These are phyloP conservation scores for Oreochromis spilurus DNA, from an alignment of 2,113 vertebrate species.

Conservation along the genomic window DNA sequence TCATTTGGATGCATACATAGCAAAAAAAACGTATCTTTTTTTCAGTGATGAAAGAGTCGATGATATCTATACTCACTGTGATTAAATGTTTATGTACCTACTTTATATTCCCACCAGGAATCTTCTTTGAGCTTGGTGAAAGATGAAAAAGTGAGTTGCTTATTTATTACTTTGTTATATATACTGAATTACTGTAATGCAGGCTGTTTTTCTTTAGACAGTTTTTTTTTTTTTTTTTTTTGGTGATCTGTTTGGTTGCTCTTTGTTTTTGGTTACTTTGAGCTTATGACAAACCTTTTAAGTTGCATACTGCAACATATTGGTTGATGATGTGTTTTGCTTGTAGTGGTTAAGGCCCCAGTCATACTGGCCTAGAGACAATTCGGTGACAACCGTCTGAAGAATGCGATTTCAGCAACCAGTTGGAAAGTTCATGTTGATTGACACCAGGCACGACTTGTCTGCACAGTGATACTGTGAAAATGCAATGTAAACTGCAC, in stretches of 20 bases:
- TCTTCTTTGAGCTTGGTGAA: not conserved
- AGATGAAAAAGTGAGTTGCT: not conserved
- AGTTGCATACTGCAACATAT: not conserved
- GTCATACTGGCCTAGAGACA: not conserved
- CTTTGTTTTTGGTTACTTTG: not conserved
- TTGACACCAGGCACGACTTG: not conserved
- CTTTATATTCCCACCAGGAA: not conserved
- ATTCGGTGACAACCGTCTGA: not conserved
- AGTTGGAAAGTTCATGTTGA: not conserved
- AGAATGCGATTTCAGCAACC: not conserved
- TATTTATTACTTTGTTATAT: not conserved
- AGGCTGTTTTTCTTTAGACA: not conserved
- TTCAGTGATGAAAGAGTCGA: not conserved
- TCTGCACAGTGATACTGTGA: not conserved
- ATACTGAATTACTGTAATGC: not conserved
- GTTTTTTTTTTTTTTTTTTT: not conserved
- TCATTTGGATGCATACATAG: not conserved
- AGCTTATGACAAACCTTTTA: not conserved
- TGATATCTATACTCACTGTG: not conserved
- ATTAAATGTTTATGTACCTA: not conserved
- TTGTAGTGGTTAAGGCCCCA: not conserved
- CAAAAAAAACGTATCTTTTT: not conserved
- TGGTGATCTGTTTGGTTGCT: not conserved
- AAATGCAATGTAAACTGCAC: not conserved
- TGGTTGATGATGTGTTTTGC: not conserved